These are phyloP conservation scores for Caiman crocodilus DNA, from an alignment of 2,797 vertebrate genomes.

Conservation along the genomic window DNA sequence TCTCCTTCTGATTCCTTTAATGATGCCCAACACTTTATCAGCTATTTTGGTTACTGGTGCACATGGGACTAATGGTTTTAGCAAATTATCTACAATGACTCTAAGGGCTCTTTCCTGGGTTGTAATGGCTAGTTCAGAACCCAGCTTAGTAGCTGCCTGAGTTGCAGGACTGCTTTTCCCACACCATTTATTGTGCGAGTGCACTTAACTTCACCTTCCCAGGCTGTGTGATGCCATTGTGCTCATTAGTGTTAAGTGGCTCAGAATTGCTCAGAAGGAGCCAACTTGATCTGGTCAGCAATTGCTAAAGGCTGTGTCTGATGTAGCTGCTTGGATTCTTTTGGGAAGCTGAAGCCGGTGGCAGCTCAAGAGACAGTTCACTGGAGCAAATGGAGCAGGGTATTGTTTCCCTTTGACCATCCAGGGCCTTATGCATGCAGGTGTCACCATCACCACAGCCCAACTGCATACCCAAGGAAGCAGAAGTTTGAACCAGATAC, in stretches of 20 bases:
- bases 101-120: no score
- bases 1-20: no score
- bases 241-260: fast-evolving
- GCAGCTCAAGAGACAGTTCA: no score
- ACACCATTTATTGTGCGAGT: fast-evolving
- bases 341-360: no score
- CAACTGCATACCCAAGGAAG: fast-evolving
- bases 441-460: background rate
- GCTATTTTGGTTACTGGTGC: no score
- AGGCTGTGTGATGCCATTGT: fast-evolving
- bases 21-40: no score
- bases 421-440: background rate
- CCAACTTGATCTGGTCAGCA: fast-evolving
- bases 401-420: background rate
- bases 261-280: fast-evolving
- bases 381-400: background rate
- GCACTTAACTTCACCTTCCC: background rate
- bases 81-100: no score
- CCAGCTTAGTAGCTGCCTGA: background rate
- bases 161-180: fast-evolving
- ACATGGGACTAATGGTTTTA: no score
- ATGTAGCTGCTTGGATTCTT: background rate
- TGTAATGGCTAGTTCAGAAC: no score
- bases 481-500: background rate
- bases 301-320: fast-evolving